Base-by-base conservation (phyloP, 2,113 vertebrate species). In the Noctilio leporinus region DNA sequence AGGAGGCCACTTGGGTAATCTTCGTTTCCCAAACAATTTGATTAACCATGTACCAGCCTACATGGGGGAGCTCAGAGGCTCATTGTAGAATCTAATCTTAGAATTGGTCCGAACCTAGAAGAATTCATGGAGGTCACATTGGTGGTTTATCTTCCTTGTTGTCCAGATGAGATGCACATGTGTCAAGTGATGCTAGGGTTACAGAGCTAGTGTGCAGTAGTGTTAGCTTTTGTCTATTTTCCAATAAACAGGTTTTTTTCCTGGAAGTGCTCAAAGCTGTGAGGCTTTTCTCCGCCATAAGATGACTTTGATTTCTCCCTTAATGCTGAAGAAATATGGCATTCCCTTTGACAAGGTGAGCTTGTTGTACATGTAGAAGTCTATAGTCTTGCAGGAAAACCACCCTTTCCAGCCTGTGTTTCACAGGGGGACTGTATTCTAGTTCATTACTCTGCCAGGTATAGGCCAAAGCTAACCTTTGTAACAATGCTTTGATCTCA, bases 241-340 rank as follows among this genome's bases (percentile, higher is more conserved):
- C 19, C 55, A 72, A 95, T 90, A 57, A 96, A 98, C 97, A 99
- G 99, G 99, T n/a, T 99, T 99, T 97, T 99, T 99, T 93, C 99
- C 99, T 24, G 99, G 99, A 83, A 99, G 99, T n/a, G 99, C 99
- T 55, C 99, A 99, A 96, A 99, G 99, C 98, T 99, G 99, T 94
- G 99, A 99, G 97, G 99, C 99, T 0, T 99, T 99, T 97, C 98
- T 99, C 65, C 99, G 99, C 43, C 99, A 99, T 98, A 99, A 99
- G 97, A 99, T 99, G 99, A 99, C 99, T 55, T 97, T 99, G 95
- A 99, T 99, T 92, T 99, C 99, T 20, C 99, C 99, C 1, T 99
- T 99, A 45, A 99, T 99, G 96, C 97, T 99, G 96, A 99, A 99
- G 97, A 99, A 99, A 98, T 99, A 99, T 0, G 99, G 99, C 76